Evolutionary conservation across 2,797 vertebrate genomes (phyloP), one percentile per base, ranked within the genome.

Genomic region (Tachyglossus aculeatus): DNA sequence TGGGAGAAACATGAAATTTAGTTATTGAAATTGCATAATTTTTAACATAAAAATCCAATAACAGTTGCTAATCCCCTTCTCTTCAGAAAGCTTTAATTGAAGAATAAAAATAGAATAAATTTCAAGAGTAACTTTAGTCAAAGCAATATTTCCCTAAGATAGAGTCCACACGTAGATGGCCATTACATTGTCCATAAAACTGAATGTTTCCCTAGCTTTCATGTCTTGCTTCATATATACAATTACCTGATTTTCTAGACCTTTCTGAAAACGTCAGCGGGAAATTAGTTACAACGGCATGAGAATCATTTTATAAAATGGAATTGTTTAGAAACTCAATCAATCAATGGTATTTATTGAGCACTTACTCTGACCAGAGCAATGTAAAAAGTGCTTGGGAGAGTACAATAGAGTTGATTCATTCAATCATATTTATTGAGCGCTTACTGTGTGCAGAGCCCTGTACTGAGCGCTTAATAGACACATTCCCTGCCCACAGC

Each of bases 1-100:
- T 71, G 71, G 80, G 74, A 79, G 75, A 78, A 82, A 68, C 64
- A 15, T 69, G n/a, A 82, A 89, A 86, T 86, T 84, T 57, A 78
- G 73, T 54, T 81, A 78, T 55, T 78, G 77, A 88, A 86, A 87
- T 80, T 80, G 83, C 80, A 84, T 82, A 75, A 77, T 70, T 84
- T 76, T 87, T 77, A 81, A 88, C 66, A 81, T 83, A 86, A 87
- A 86, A 88, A 86, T 71, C 32, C 53, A 86, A 16, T 83, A 90
- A 87, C 59, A 88, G 88, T 32, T 86, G 78, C 63, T 85, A 87
- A 92, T 88, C 72, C 79, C 29, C 38, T 84, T 63, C 74, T 37
- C 69, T 68, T 58, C 72, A 75, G 69, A 83, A 82, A 85, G 78
- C 38, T 81, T 88, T 75, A 84, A 86, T 84, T 84, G 80, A 79